Percentiles rank a stretch among this genome's conserved stretches.
phyloP scores from a whole-genome alignment of 2,797 vertebrate genomes.

The Choloepus didactylus region DNA sequence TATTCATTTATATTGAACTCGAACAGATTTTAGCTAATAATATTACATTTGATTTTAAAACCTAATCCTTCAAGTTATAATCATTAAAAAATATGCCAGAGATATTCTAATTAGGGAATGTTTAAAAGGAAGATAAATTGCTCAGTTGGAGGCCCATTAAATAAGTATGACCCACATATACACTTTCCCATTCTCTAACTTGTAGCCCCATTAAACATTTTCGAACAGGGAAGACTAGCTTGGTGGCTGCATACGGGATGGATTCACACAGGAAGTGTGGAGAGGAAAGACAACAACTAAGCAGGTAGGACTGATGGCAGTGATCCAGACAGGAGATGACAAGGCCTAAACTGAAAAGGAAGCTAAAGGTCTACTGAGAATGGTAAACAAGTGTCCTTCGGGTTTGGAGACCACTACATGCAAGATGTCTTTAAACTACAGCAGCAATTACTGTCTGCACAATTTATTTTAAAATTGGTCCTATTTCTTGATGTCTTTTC shows the following conservation, averaged over 20 bases:
- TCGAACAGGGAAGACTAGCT: not conserved
- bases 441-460: not conserved
- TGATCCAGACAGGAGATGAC: not conserved
- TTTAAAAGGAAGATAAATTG: slow-evolving; percentile 49
- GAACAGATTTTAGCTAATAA: not conserved
- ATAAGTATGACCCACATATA: not conserved
- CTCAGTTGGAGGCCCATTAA: not conserved
- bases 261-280: not conserved
- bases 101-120: slow-evolving; percentile 12
- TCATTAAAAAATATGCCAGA: not conserved
- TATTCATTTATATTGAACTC: not conserved
- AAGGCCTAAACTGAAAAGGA: not conserved
- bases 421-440: not conserved
- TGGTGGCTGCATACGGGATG: not conserved
- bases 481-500: not conserved
- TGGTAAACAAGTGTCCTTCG: not conserved
- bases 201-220: not conserved
- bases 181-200: not conserved
- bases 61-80: not conserved
- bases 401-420: not conserved
- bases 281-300: not conserved
- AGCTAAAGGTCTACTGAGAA: not conserved
- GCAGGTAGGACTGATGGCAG: not conserved
- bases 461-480: not conserved
- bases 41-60: slow-evolving; percentile 26